phyloP scores from a whole-genome alignment of 2,888 invertebrate genomes.

The Lottia scabra region DNA sequence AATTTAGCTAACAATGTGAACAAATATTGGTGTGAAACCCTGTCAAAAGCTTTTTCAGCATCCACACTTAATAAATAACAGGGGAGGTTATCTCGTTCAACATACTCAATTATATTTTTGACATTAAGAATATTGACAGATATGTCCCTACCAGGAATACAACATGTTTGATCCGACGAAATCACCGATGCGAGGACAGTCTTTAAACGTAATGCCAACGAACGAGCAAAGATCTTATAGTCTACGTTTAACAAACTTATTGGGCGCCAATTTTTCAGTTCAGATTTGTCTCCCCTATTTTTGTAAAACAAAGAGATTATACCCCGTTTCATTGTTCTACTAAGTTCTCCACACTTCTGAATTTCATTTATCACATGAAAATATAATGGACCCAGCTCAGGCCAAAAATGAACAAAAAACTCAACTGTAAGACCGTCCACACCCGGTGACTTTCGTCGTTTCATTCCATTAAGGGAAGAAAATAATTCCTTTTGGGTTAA shows the following conservation, averaged over 20 bases:
- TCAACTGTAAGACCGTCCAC: constrained; percentile 35
- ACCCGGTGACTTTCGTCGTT: constrained; percentile 32
- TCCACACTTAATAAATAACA: constrained; percentile 36
- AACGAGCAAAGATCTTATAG: constrained; percentile 38
- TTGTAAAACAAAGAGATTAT: constrained; percentile 35
- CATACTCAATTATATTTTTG: constrained; percentile 33
- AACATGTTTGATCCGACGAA: constrained; percentile 38
- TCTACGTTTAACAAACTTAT: constrained; percentile 40
- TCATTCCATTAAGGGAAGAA: constrained; percentile 21
- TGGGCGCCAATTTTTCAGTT: constrained; percentile 38
- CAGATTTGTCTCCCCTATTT: constrained; percentile 23
- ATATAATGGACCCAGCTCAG: too few relatives aligned
- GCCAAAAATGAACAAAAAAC: constrained; percentile 29
- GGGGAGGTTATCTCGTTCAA: constrained; percentile 30
- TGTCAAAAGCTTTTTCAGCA: constrained; percentile 44
- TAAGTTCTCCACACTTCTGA: constrained; percentile 20
- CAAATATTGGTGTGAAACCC: constrained; percentile 36
- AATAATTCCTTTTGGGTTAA: constrained; percentile 9
- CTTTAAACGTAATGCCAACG: constrained; percentile 29
- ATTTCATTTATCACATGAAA: constrained; percentile 17
- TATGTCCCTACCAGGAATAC: constrained; percentile 34
- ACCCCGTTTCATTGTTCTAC: constrained; percentile 16
- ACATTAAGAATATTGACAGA: constrained; percentile 38
- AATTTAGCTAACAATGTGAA: constrained; percentile 31
- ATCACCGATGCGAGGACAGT: constrained; percentile 29